Evolutionary conservation across 2,797 vertebrate species (phyloP).

Genomic region (Cetoscarus ocellatus): DNA sequence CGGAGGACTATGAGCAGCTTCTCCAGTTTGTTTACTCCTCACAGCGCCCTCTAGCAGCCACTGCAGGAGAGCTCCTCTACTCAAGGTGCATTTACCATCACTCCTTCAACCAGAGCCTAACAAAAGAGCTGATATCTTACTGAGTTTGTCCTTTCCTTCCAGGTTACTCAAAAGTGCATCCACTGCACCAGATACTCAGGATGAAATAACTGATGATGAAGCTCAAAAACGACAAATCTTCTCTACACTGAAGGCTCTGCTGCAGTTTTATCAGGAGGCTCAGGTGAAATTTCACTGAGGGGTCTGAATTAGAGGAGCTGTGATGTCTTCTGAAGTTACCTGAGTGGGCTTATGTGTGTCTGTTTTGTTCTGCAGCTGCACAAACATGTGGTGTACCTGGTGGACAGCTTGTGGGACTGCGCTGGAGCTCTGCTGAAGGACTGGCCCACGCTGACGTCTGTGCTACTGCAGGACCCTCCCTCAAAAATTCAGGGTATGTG

Average conservation of each 20-base stretch:
- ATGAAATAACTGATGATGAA: conserved; percentile 65
- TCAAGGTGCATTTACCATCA: conserved; percentile 78
- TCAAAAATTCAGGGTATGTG: conserved; percentile 75
- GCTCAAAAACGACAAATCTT: conserved; percentile 56
- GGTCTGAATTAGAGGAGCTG: background rate
- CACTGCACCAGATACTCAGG: conserved; percentile 56
- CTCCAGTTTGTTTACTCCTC: conserved; percentile 90
- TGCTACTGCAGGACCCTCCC: conserved; percentile 83
- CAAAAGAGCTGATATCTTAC: background rate
- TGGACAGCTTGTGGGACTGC: conserved; percentile 96
- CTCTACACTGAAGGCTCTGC: conserved; percentile 83
- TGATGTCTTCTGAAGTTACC: background rate
- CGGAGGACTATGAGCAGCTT: conserved; percentile 87
- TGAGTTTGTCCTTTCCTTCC: conserved; percentile 12
- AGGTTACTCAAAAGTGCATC: conserved; percentile 83
- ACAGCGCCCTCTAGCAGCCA: conserved; percentile 90
- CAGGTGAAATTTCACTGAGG: conserved; percentile 80
- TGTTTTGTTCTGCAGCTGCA: conserved; percentile 83
- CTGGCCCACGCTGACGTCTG: conserved; percentile 89
- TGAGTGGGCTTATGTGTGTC: conserved; percentile 1
- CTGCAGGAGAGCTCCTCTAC: conserved; percentile 92
- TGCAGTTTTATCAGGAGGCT: conserved; percentile 86
- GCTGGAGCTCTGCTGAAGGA: conserved; percentile 89
- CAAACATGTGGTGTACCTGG: conserved; percentile 90
- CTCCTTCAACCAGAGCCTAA: background rate